Conservation (phyloP, 2,888 invertebrate species). For the Lycia hirtaria region DNA sequence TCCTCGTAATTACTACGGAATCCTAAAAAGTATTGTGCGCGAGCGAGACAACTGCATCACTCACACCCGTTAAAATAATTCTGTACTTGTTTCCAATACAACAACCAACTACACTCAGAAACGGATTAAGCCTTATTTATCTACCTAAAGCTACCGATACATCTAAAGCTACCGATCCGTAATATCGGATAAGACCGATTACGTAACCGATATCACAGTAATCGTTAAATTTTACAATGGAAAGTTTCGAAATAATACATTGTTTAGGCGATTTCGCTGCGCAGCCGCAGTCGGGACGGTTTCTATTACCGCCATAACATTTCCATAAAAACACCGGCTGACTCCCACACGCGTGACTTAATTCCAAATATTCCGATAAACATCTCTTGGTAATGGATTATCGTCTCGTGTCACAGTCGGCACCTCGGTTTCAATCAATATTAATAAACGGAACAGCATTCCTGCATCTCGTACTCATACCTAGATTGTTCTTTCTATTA, state of each 20-base stretch:
- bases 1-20: too few species aligned
- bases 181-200: constrained; percentile 33
- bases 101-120: constrained; percentile 3
- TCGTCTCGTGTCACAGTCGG: constrained; percentile 55
- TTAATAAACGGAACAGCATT: constrained; percentile 58
- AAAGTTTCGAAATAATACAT: constrained; percentile 60
- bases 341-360: constrained; percentile 70
- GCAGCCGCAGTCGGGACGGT: constrained; percentile 48
- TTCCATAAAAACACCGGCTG: constrained; percentile 68
- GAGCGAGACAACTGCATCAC: too few species aligned
- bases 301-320: constrained; percentile 67
- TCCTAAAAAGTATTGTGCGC: too few species aligned
- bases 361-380: constrained; percentile 70
- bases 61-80: too few species aligned
- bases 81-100: constrained; percentile 12
- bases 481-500: too few species aligned
- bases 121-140: constrained; percentile 25
- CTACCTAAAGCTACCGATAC: too few species aligned
- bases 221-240: constrained; percentile 55
- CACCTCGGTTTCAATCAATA: constrained; percentile 53
- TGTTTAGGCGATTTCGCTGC: constrained; percentile 62
- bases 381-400: constrained; percentile 60
- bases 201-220: constrained; percentile 34
- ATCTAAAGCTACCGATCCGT: constrained; percentile 35
- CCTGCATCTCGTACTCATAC: constrained; percentile 58